These are phyloP conservation scores for Drosophila prolongata DNA, from an alignment of 2,888 invertebrate species.

Conservation along the genomic window DNA sequence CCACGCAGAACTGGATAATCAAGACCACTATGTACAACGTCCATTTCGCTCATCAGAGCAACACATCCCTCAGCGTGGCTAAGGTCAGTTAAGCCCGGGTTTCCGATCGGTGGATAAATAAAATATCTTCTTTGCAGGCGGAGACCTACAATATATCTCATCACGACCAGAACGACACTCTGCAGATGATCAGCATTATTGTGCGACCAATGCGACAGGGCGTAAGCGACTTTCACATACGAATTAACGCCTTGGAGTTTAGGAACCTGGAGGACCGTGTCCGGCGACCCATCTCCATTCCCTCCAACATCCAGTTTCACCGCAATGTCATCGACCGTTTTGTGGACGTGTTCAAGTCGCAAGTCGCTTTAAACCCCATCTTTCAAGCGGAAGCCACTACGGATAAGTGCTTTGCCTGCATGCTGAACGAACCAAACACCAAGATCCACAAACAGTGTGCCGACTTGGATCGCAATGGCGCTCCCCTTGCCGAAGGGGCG, in stretches of 20 bases:
- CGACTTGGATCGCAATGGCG: conserved; percentile 84
- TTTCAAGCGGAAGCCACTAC: conserved; percentile 89
- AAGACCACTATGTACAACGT: conserved; percentile 91
- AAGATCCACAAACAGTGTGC: conserved; percentile 91
- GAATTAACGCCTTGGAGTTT: conserved; percentile 91
- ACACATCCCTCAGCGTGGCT: conserved; percentile 90
- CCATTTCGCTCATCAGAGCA: conserved; percentile 91
- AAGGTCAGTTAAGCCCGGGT: conserved; percentile 83
- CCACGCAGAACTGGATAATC: conserved; percentile 94
- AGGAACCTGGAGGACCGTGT: conserved; percentile 91
- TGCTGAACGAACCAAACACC: conserved; percentile 91
- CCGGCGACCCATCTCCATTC: conserved; percentile 88
- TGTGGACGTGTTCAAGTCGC: conserved; percentile 92
- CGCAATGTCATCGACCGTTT: conserved; percentile 93
- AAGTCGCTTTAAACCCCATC: conserved; percentile 89
- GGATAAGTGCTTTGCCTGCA: conserved; percentile 95
- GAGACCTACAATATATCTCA: conserved; percentile 90
- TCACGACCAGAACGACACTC: conserved; percentile 87
- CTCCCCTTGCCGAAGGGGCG: conserved; percentile 80
- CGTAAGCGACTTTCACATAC: conserved; percentile 87
- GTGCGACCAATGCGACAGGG: conserved; percentile 88
- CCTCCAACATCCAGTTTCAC: conserved; percentile 89
- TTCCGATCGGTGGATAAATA: neutral
- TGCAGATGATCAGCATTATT: conserved; percentile 93
- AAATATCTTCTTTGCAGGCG: conserved; percentile 84